Conservation (phyloP, 2,888 invertebrate genomes). For the Lacanobia oleracea region DNA sequence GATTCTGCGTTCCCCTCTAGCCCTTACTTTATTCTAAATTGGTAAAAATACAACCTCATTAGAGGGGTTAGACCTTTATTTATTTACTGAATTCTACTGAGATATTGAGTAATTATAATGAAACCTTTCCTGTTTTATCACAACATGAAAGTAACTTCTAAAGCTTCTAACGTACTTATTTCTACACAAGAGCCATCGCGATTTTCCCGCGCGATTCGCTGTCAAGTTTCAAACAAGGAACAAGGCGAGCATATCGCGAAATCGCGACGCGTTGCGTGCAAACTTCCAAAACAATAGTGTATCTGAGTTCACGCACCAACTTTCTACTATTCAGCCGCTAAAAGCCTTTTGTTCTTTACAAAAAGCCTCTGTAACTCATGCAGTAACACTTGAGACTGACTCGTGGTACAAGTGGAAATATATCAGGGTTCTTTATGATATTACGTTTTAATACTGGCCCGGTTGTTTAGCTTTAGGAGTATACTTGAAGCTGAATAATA, state of each 20-base stretch:
- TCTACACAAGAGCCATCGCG: conserved; percentile 30
- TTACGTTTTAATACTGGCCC: neutral
- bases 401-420: conserved; percentile 62
- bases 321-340: conserved; percentile 74
- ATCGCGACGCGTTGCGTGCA: conserved; percentile 57
- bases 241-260: conserved; percentile 52
- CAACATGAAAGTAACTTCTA: neutral
- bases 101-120: conserved; percentile 21
- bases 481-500: neutral
- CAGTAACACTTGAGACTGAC: conserved; percentile 74
- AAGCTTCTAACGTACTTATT: conserved; percentile 2
- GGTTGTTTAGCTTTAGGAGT: neutral
- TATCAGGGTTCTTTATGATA: neutral
- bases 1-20: conserved; percentile 37
- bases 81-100: conserved; percentile 15
- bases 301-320: conserved; percentile 74
- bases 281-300: conserved; percentile 72
- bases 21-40: conserved; percentile 37
- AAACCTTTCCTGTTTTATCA: conserved; percentile 9
- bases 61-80: conserved; percentile 21
- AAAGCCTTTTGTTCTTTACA: conserved; percentile 82
- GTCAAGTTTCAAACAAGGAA: conserved; percentile 57
- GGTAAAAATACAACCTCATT: conserved; percentile 42
- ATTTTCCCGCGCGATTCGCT: conserved; percentile 54
- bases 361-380: conserved; percentile 82